A percentile compares a stretch with the other conserved stretches of the same genome.
Conservation (phyloP, 92 coral and sea anemone genomes). For the Virgularia gustaviana region DNA sequence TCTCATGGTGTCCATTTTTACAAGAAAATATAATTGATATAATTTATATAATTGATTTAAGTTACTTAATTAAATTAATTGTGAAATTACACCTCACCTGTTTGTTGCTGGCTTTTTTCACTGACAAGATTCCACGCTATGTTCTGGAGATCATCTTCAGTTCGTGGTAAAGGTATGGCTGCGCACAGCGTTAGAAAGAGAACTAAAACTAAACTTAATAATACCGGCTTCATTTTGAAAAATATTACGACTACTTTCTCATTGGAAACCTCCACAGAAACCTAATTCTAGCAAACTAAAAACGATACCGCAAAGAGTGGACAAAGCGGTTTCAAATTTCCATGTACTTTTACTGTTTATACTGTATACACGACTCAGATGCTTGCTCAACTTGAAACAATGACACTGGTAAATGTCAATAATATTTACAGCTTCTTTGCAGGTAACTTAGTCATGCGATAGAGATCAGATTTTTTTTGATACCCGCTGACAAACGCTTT, state of each 20-base stretch:
- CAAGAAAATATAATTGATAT: too few species aligned
- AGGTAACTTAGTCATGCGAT: conserved; percentile 35
- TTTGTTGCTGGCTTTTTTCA: not conserved
- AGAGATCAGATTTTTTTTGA: too few species aligned
- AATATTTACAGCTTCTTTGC: not conserved
- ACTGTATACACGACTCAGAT: not conserved
- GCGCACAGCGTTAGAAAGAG: not conserved
- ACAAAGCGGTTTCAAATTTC: too few species aligned
- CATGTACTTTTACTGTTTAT: conserved; percentile 6
- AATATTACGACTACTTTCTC: conserved; percentile 1
- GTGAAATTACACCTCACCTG: not conserved
- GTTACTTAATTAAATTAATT: too few species aligned
- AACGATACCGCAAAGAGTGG: too few species aligned
- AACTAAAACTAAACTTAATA: conserved; percentile 7
- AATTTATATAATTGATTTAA: too few species aligned
- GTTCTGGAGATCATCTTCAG: not conserved
- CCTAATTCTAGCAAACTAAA: not conserved
- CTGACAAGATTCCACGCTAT: too few species aligned
- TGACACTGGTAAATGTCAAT: not conserved
- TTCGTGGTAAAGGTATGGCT: conserved; percentile 26
- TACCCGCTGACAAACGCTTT: too few species aligned
- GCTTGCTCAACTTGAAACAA: not conserved
- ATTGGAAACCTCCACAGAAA: conserved; percentile 4
- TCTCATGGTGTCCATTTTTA: too few species aligned
- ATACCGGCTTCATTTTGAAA: conserved; percentile 7